Conservation (phyloP, 2,797 vertebrate species). For the Syngnathus acus region DNA sequence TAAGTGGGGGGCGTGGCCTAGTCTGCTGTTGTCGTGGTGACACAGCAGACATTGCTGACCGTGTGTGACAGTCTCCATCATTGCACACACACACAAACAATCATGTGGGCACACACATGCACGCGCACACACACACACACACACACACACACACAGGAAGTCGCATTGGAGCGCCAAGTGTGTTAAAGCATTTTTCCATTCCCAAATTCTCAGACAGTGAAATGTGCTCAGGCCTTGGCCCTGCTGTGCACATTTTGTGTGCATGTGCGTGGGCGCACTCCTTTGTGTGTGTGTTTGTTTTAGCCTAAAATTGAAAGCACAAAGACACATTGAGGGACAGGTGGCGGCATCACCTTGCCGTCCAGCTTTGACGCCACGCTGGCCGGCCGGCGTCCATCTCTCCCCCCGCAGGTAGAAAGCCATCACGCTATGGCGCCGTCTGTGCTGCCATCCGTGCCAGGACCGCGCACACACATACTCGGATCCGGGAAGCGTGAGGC, state of each 20-base stretch:
- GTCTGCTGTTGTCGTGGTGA: slow-evolving; percentile 41
- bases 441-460: slow-evolving; percentile 54
- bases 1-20: slow-evolving; percentile 47
- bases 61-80: slow-evolving; percentile 11
- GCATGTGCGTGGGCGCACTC: no score
- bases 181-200: slow-evolving; percentile 67
- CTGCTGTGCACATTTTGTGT: not conserved
- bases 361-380: slow-evolving; percentile 31
- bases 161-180: slow-evolving; percentile 36
- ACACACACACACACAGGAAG: slow-evolving; percentile 25
- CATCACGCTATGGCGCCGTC: slow-evolving; percentile 53
- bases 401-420: slow-evolving; percentile 57
- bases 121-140: not conserved
- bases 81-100: slow-evolving; percentile 7
- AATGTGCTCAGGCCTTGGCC: slow-evolving; percentile 34
- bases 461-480: slow-evolving; percentile 23
- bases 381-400: slow-evolving; percentile 18
- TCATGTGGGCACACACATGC: not conserved
- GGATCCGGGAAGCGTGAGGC: slow-evolving; percentile 40
- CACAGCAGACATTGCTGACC: slow-evolving; percentile 49
- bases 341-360: slow-evolving; percentile 46
- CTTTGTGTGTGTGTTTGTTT: no score
- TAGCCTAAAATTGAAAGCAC: no score
- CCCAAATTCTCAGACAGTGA: slow-evolving; percentile 71
- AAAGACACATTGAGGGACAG: slow-evolving; percentile 26